phyloP scores from a whole-genome alignment of 2,888 invertebrate species.

The Poecilus cupreus region DNA sequence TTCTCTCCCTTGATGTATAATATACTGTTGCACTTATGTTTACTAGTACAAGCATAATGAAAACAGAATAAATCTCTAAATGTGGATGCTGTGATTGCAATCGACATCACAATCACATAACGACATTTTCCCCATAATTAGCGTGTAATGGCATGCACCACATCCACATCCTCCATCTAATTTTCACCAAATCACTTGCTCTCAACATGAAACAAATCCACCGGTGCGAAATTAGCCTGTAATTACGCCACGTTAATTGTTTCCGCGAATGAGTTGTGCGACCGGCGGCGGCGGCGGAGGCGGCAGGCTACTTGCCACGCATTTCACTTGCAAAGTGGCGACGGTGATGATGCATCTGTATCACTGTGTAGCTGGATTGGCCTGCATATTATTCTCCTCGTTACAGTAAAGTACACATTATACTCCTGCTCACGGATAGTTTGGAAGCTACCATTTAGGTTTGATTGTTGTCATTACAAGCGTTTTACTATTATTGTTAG shows the following conservation, averaged over 20 bases:
- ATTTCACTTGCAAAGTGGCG: constrained; percentile 22
- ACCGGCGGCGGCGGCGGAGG: not conserved
- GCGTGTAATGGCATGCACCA: not conserved
- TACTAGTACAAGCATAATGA: too few relatives aligned
- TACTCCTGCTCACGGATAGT: not conserved
- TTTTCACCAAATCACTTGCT: constrained; percentile 17
- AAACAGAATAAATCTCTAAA: too few relatives aligned
- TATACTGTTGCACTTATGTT: too few relatives aligned
- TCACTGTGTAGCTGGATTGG: not conserved
- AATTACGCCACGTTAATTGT: constrained; percentile 20
- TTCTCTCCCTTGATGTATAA: too few relatives aligned
- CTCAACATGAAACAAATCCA: constrained; percentile 32
- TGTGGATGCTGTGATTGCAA: too few relatives aligned
- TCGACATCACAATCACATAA: too few relatives aligned
- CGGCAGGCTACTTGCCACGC: not conserved
- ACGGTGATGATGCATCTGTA: not conserved
- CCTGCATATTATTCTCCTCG: not conserved
- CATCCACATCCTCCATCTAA: constrained; percentile 5
- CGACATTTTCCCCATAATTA: too few relatives aligned
- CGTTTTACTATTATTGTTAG: too few relatives aligned
- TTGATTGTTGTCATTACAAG: too few relatives aligned
- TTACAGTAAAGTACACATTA: not conserved
- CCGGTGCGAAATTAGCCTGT: constrained; percentile 42
- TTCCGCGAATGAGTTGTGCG: constrained; percentile 43
- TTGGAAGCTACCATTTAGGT: too few relatives aligned